Evolutionary conservation across 2,888 invertebrate species (phyloP), one percentile per base, ranked within the genome.

Genomic region (Galerucella pusilla): DNA sequence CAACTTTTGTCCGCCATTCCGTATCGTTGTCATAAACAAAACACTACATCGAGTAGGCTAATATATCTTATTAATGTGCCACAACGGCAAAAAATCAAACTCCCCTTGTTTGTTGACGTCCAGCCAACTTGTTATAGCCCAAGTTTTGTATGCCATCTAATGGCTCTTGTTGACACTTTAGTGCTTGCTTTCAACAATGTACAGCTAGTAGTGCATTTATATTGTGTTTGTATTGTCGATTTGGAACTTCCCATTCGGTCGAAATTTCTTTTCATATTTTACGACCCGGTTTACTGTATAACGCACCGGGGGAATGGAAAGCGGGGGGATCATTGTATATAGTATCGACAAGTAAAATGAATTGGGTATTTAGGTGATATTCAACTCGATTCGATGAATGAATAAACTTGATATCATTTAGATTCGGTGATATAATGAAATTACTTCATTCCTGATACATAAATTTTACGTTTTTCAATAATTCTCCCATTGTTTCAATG

Each of bases 51-150:
- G 75, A 79, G 75, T 75, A 75, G 77, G 74, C 77, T 80, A 79
- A 80, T 80, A 80, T 79, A 80, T 81, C 80, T 80, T 80, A 80
- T 80, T 81, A 80, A 81, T 80, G 81, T 78, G 78, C 73, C 71
- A 75, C 69, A 71, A 60, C 28, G 73, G 54, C 80, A 80, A 80
- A 81, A 81, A 81, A 79, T 78, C 79, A 77, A 80, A 81, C 79
- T 79, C 76, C 73, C 77, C 80, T 72, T 77, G 80, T 80, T 81
- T 81, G 80, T 78, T 80, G 80, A 79, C 78, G 79, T 76, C 77
- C 80, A 76, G 78, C 79, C 79, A 77, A 80, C 76, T 80, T 80
- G 79, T 79, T 79, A 80, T 79, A 80, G 77, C 71, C 79, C 72
- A 79, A 80, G 75, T 77, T 65, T 65, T 77, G 73, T 75, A 77